These are phyloP conservation scores for Crepidodera aurea DNA, from an alignment of 2,888 invertebrate species.

Conservation along the genomic window DNA sequence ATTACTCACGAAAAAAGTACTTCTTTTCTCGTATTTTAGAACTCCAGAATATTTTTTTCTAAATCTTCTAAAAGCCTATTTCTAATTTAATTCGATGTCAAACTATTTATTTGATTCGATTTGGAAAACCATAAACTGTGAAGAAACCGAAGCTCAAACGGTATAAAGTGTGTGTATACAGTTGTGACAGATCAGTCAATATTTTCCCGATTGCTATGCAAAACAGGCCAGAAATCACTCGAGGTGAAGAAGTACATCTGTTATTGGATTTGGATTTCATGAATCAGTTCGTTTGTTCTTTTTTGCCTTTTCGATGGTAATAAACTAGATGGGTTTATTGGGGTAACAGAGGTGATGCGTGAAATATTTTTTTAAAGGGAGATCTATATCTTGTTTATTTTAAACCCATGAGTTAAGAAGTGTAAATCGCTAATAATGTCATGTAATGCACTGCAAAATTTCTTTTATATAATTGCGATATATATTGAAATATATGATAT, in stretches of 20 bases:
- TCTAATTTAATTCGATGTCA: too few relatives aligned
- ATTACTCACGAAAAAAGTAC: too few relatives aligned
- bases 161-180: constrained; percentile 40
- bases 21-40: too few relatives aligned
- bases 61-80: too few relatives aligned
- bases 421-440: too few relatives aligned
- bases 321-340: constrained; percentile 59
- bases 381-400: too few relatives aligned
- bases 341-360: constrained; percentile 51
- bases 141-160: constrained; percentile 7
- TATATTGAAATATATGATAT: too few relatives aligned
- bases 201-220: constrained; percentile 54
- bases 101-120: neutral
- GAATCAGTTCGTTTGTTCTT: constrained; percentile 49
- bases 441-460: too few relatives aligned
- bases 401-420: too few relatives aligned
- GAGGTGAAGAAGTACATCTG: constrained; percentile 57
- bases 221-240: constrained; percentile 58
- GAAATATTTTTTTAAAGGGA: constrained; percentile 43
- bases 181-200: constrained; percentile 50
- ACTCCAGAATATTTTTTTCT: too few relatives aligned
- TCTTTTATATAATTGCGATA: too few relatives aligned
- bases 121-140: neutral
- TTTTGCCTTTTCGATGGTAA: constrained; percentile 51
- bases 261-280: constrained; percentile 61